phyloP scores from a whole-genome alignment of 2,113 vertebrate species.

The Gallinago jamesoni region DNA sequence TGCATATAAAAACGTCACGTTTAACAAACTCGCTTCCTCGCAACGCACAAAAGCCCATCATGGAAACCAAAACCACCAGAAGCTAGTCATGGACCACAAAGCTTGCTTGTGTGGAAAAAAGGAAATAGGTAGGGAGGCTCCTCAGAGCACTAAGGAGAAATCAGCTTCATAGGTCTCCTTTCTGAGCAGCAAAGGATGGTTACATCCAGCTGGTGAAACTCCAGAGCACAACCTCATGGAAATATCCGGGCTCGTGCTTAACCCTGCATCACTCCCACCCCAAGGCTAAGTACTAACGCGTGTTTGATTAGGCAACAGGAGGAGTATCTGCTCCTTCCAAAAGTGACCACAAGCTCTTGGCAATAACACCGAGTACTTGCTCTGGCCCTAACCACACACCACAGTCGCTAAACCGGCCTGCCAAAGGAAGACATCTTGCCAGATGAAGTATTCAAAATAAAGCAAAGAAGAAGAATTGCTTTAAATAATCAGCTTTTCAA shows the following conservation, averaged over 20 bases:
- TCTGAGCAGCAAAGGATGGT: neutral
- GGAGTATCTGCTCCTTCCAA: conserved; percentile 46
- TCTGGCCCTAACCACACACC: conserved; percentile 29
- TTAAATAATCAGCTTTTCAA: neutral
- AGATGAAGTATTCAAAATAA: neutral
- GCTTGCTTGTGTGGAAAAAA: neutral
- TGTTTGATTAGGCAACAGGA: conserved; percentile 55
- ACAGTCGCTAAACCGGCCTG: conserved; percentile 4
- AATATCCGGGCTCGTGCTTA: neutral
- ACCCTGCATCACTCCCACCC: neutral
- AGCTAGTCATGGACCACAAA: neutral
- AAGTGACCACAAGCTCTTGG: conserved; percentile 65
- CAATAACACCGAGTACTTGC: conserved; percentile 49
- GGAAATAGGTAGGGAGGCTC: neutral
- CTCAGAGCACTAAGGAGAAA: neutral
- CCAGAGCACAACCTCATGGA: neutral
- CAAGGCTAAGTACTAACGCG: neutral
- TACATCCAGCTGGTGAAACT: neutral
- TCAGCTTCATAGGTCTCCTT: neutral
- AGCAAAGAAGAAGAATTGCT: neutral
- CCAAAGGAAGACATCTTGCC: conserved; percentile 32
- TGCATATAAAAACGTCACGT: neutral
- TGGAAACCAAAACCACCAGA: neutral
- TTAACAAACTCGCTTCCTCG: neutral
- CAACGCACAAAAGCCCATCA: neutral